These are phyloP conservation scores for Drosophila arawakana DNA, from an alignment of 1,140 invertebrate species.

Conservation along the genomic window DNA sequence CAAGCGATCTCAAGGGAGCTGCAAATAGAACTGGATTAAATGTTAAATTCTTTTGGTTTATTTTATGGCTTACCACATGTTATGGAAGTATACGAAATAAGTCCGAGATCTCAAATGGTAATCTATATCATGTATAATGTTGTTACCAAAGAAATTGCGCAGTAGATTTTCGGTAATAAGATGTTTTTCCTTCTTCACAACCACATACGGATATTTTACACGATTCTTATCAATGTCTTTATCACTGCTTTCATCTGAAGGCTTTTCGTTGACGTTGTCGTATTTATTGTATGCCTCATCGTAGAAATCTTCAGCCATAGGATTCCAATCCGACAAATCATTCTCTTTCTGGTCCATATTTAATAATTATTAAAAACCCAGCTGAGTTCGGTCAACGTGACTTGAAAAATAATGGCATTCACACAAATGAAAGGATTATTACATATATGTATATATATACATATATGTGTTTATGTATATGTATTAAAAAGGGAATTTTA, in stretches of 20 bases:
- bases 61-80: slow-evolving; percentile 46
- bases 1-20: slow-evolving; percentile 49
- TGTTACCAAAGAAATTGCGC: slow-evolving; percentile 46
- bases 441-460: too few species aligned
- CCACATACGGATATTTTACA: slow-evolving; percentile 48
- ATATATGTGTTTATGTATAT: too few species aligned
- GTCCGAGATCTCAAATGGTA: slow-evolving; percentile 9
- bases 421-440: slow-evolving; percentile 4
- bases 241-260: background rate
- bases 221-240: background rate
- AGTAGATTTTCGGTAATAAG: slow-evolving; percentile 23
- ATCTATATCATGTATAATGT: slow-evolving; percentile 37
- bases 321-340: slow-evolving; percentile 52
- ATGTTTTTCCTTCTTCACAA: slow-evolving; percentile 38
- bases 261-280: background rate
- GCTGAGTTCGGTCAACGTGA: background rate
- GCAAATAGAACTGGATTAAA: background rate
- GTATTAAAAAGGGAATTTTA: too few species aligned
- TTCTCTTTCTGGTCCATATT: background rate
- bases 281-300: slow-evolving; percentile 38
- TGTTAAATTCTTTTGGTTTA: background rate
- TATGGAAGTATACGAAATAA: slow-evolving; percentile 54
- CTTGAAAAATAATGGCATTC: slow-evolving; percentile 7
- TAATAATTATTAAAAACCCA: background rate
- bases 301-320: slow-evolving; percentile 48